Evolutionary conservation across 2,113 vertebrate species (phyloP).

Genomic region (Upupa epops): DNA sequence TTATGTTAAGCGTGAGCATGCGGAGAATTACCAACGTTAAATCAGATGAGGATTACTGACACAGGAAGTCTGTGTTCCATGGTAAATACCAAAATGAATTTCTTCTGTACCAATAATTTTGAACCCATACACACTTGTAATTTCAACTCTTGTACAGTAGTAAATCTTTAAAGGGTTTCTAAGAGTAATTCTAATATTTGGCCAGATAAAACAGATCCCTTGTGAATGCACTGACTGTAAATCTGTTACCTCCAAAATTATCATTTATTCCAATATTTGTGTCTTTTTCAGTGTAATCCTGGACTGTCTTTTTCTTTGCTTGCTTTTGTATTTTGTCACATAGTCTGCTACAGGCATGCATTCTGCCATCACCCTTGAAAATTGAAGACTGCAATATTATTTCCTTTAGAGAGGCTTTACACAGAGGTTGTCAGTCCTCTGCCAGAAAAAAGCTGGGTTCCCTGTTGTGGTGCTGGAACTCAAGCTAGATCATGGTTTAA

Average conservation of each 20-base stretch:
- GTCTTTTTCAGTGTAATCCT: background rate
- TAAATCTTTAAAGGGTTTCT: background rate
- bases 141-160: background rate
- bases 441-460: background rate
- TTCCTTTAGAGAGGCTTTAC: background rate
- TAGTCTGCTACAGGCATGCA: background rate
- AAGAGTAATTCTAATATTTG: background rate
- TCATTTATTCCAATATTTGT: background rate
- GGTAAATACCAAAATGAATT: background rate
- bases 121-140: background rate
- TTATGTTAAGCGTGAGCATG: background rate
- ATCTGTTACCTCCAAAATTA: background rate
- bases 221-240: background rate
- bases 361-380: background rate
- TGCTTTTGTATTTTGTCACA: background rate
- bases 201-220: background rate
- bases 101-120: background rate
- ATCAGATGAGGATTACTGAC: background rate
- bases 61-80: background rate
- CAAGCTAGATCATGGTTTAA: constrained; percentile 16
- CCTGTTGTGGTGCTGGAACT: background rate
- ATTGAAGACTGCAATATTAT: background rate
- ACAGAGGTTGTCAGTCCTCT: background rate
- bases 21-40: background rate
- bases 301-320: background rate